phyloP scores from a whole-genome alignment of 2,888 invertebrate species.

The Stenolophus ochropezus region DNA sequence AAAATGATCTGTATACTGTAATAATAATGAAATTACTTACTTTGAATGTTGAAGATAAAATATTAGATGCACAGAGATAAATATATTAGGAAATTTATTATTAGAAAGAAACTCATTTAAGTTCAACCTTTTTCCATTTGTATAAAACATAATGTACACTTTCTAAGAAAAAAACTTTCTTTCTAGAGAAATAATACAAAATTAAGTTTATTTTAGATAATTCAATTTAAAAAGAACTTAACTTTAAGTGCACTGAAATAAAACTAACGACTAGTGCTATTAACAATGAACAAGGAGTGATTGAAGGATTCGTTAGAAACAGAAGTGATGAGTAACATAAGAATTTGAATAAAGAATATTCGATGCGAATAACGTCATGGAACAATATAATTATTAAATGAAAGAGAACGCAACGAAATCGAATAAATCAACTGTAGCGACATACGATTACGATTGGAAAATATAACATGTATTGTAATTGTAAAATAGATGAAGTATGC shows the following conservation, averaged over 20 bases:
- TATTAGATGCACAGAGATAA: constrained; percentile 23
- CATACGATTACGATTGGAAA: not conserved
- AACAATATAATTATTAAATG: constrained; percentile 15
- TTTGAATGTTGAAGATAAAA: not conserved
- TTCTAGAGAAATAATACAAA: constrained; percentile 55
- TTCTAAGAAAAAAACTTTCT: constrained; percentile 48
- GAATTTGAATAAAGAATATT: constrained; percentile 7
- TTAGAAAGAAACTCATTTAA: constrained; percentile 47
- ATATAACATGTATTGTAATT: constrained; percentile 23
- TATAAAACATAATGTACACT: constrained; percentile 57
- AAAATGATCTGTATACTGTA: not conserved
- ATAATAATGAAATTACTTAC: constrained; percentile 29
- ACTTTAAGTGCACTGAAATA: constrained; percentile 58
- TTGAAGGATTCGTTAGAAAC: constrained; percentile 31
- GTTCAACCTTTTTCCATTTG: constrained; percentile 60
- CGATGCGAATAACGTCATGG: not conserved
- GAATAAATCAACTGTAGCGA: constrained; percentile 7
- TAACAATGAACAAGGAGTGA: constrained; percentile 53
- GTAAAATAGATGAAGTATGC: constrained; percentile 36
- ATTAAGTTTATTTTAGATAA: constrained; percentile 35
- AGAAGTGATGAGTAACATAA: constrained; percentile 35
- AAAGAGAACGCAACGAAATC: not conserved
- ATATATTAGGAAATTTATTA: constrained; percentile 42
- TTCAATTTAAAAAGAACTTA: constrained; percentile 55
- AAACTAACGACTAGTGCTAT: constrained; percentile 59